Percentiles rank a stretch among this genome's conserved stretches.
These are phyloP conservation scores for Lepilemur ruficaudatus DNA, from an alignment of 2,797 vertebrate genomes.

Conservation along the genomic window DNA sequence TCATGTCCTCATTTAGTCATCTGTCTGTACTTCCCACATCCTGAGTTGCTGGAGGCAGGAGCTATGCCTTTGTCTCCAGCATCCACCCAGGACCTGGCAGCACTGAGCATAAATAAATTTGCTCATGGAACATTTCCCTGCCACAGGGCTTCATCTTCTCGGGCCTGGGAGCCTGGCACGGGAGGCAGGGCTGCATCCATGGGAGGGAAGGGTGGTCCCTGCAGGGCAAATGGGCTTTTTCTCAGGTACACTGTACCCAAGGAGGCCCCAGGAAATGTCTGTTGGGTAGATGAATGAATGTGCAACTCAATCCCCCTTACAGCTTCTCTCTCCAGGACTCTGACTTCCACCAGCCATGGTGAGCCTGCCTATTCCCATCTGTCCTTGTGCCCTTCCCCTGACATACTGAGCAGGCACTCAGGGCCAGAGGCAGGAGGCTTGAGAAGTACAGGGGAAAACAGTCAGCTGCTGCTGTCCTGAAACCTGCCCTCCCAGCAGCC, in stretches of 20 bases:
- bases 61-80: not conserved
- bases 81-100: not conserved
- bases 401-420: not conserved
- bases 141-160: not conserved
- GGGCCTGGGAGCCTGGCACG: not conserved
- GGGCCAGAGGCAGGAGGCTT: not conserved
- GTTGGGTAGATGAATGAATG: not conserved
- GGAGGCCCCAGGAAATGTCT: not conserved
- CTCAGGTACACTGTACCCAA: not conserved
- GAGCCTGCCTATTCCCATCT: not conserved
- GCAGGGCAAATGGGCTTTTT: not conserved
- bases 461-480: not conserved
- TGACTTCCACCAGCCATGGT: not conserved
- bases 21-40: not conserved
- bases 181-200: not conserved
- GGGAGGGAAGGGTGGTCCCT: not conserved
- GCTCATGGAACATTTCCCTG: not conserved
- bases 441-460: not conserved
- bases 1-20: not conserved
- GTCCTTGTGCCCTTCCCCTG: not conserved
- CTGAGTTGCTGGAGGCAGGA: not conserved
- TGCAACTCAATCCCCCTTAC: not conserved
- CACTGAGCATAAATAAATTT: not conserved
- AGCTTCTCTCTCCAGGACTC: constrained; percentile 8
- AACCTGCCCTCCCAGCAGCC: not conserved